A percentile compares a stretch with the other conserved stretches of the same genome.
Evolutionary conservation across 2,113 vertebrate species (phyloP).

Genomic region (Odontesthes bonariensis): DNA sequence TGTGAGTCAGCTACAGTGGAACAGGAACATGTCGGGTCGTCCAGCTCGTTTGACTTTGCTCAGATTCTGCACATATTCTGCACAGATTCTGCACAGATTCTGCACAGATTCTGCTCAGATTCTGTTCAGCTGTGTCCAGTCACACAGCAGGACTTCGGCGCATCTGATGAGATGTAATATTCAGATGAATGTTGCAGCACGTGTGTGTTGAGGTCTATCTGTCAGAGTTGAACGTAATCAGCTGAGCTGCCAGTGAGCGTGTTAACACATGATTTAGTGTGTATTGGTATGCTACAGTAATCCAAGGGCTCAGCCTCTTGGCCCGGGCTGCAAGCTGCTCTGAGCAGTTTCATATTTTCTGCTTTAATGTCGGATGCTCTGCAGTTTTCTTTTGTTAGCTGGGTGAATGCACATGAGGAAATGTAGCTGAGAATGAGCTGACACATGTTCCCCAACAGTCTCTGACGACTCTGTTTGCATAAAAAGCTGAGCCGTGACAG

Average conservation of each 20-base stretch:
- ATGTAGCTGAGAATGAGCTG: too few species aligned
- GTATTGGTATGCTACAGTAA: slow-evolving; percentile 42
- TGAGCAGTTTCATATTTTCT: neutral
- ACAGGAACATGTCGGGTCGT: neutral
- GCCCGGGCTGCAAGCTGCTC: neutral
- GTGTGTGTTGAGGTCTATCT: neutral
- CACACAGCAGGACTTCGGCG: too few species aligned
- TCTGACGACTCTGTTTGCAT: too few species aligned
- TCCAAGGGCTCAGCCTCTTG: slow-evolving; percentile 20
- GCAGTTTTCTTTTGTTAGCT: neutral
- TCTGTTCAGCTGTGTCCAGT: too few species aligned
- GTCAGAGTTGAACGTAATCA: neutral
- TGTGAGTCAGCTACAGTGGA: too few species aligned
- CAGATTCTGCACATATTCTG: too few species aligned
- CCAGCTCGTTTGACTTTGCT: neutral
- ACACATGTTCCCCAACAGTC: too few species aligned
- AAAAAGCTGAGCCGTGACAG: neutral
- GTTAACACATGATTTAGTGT: slow-evolving; percentile 47
- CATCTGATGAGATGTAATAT: too few species aligned
- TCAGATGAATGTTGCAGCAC: neutral
- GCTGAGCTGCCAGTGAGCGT: slow-evolving; percentile 37
- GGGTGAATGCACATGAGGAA: neutral
- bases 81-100: too few species aligned
- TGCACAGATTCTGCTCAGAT: too few species aligned
- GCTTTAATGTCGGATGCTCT: neutral